Percentiles rank a stretch among this genome's conserved stretches.
Conservation (phyloP, 2,113 vertebrate species). For the Chlorodrepanis virens region DNA sequence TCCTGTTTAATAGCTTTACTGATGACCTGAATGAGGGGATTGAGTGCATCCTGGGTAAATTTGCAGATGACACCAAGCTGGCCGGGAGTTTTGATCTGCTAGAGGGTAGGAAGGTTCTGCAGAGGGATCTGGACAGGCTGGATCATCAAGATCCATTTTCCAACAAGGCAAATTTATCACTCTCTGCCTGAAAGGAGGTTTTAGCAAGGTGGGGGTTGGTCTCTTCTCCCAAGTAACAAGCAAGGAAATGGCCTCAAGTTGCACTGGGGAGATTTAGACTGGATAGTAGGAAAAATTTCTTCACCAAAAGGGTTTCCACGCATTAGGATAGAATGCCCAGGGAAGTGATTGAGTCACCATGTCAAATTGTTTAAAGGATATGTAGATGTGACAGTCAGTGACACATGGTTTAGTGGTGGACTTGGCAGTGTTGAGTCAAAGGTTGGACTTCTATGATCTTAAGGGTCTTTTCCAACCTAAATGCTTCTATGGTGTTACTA, state of each 20-base stretch:
- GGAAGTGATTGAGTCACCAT: neutral
- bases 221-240: neutral
- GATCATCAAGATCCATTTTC: fast-evolving
- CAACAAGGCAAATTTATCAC: neutral
- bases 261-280: neutral
- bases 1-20: neutral
- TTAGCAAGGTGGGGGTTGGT: no score
- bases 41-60: fast-evolving
- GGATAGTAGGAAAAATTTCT: neutral
- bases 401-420: neutral
- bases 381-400: no score
- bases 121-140: neutral
- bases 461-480: neutral
- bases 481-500: neutral
- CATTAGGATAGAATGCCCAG: neutral
- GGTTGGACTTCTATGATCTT: neutral
- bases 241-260: neutral
- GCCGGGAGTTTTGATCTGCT: neutral
- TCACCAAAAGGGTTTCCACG: fast-evolving
- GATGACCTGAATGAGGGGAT: neutral
- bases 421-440: neutral
- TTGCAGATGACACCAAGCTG: neutral
- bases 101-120: neutral
- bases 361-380: neutral
- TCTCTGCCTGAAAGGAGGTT: neutral